Base-by-base conservation (phyloP, 2,888 invertebrate genomes). In the Amphimallon solstitiale region DNA sequence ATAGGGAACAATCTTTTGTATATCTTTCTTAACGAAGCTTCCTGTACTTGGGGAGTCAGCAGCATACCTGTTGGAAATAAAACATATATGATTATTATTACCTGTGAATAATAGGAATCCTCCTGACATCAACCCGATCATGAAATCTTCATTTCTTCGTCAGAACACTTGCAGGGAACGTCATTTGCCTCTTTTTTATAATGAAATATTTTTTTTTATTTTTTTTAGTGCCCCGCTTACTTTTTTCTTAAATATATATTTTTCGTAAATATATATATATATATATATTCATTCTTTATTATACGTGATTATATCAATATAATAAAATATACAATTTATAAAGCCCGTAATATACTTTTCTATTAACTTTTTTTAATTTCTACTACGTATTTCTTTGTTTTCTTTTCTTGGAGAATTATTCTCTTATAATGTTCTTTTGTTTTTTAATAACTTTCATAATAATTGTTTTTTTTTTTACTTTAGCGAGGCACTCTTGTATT, bases 311-410 rank as follows among this genome's bases (percentile, higher is more conserved):
- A 65, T 67, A 65, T 67, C 64, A 67, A 67, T 63, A 65, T 68
- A 68, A 63, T 66, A 68, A 68, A 68, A 68, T 68, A 68, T 68
- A 68, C 68, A 65, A 65, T 66, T 66, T 34, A 21, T 46, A 61
- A 59, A 51, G 45, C 14, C 51, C 46, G 48, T 12, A 15, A 63
- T 37, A 19, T 35, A 43, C 48, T 19, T 63, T n/a, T 63, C 46
- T 61, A 38, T 51, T 10, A 34, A 19, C 14, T 43, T 64, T 40
- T 54, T 59, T 37, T 59, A 15, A 6, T 17, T 64, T n/a, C 7
- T 63, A 46, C 17, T 17, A 19, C 49, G 34, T 45, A 48, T 59
- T 23, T 60, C 43, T 48, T 48, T 40, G 4, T 12, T 52, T 38
- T 52, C 34, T 66, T 63, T 52, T 23, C 14, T n/a, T 38, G n/a